Evolutionary conservation across 2,113 vertebrate genomes (phyloP).

Genomic region (Hucho hucho): DNA sequence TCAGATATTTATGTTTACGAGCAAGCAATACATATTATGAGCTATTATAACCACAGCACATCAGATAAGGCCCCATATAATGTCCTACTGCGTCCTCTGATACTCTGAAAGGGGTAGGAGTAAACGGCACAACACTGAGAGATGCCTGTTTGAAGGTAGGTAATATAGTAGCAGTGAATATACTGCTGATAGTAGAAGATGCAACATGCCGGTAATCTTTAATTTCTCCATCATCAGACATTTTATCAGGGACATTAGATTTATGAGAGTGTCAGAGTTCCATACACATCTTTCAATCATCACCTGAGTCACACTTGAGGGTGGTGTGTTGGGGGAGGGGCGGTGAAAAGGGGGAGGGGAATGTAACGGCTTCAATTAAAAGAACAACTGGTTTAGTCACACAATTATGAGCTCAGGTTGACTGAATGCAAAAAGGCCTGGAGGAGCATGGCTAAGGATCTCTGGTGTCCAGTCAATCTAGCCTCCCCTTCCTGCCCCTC

Average conservation of each 20-base stretch:
- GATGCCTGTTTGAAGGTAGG: neutral
- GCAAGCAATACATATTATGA: conserved; percentile 45
- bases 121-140: no score
- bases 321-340: conserved; percentile 19
- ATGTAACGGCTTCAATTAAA: conserved; percentile 71
- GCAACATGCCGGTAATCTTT: neutral
- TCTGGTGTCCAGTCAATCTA: conserved; percentile 63
- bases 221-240: neutral
- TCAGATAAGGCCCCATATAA: conserved; percentile 36
- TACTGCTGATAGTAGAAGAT: neutral
- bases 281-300: neutral
- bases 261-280: neutral
- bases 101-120: neutral
- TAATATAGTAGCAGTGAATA: no score
- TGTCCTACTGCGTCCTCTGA: neutral
- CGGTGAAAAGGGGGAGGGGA: conserved; percentile 30
- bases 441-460: conserved; percentile 71
- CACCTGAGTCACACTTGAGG: conserved; percentile 50
- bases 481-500: conserved; percentile 52
- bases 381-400: conserved; percentile 80
- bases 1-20: conserved; percentile 59
- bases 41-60: conserved; percentile 23
- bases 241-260: neutral
- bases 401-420: conserved; percentile 76
- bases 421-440: conserved; percentile 71